Evolutionary conservation across 2,113 vertebrate genomes (phyloP), one percentile per base, ranked within the genome.

Genomic region (Hippocampus barbouri): DNA sequence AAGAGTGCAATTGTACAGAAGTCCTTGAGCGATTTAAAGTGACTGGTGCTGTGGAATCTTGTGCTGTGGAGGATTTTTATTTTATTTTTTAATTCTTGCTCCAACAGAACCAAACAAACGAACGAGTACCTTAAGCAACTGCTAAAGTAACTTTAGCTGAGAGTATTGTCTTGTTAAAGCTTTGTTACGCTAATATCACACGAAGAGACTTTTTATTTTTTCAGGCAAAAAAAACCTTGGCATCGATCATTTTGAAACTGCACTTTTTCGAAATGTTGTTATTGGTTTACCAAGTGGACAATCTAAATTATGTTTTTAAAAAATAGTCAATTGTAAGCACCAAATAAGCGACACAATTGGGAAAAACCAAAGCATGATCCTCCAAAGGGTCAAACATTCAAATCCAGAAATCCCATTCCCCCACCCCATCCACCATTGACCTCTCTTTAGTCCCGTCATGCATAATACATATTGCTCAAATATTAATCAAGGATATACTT

Each of bases 381-480:
- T 45, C 41, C 12, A 20, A 43, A 8, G 2, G 60, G 60, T 62
- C 60, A 34, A 65, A n/a, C 20, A 0, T 53, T 74, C 64, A 57
- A 34, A 72, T 51, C 61, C 51, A 25, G 66, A 30, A 61, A 67
- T 16, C 40, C 66, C 0, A 5, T 66, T 78, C 18, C 70, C 73
- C 67, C 70, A 4, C 30, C 30, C 30, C 30, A 30, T 2, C 20
- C 0, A 15, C 23, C 73, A 66, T 51, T 60, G 10, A 66, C 62
- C 62, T 77, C 41, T 45, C 54, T 73, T 38, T 43, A 65, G 64
- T 70, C 27, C 49, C 18, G 16, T 43, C 75, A 85, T 86, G 34
- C 70, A 82, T 82, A 74, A 87, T 82, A 23, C 64, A 87, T 68
- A 65, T 71, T 53, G 53, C 60, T 83, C 23, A 86, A 88, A 84